Percentiles rank a stretch among this genome's conserved stretches.
phyloP scores from a whole-genome alignment of 92 coral and sea anemone genomes.

The Bergia sp. region DNA sequence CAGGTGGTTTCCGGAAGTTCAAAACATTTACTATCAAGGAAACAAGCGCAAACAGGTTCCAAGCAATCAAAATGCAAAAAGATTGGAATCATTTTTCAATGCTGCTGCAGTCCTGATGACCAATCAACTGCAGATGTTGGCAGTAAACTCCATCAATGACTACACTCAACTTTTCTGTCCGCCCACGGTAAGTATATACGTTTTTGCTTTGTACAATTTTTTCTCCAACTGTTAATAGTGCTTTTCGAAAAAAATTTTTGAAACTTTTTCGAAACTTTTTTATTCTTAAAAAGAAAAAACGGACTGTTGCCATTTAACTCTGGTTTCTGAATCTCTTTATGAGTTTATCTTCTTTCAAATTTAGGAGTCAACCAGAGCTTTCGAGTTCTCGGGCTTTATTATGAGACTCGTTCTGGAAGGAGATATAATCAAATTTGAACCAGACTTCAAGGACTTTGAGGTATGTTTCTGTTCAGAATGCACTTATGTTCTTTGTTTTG shows the following conservation, averaged over 20 bases:
- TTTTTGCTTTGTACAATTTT: not conserved
- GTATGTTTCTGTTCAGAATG: constrained; percentile 36
- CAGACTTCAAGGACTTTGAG: constrained; percentile 98
- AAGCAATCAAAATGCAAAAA: constrained; percentile 95
- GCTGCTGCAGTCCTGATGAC: constrained; percentile 99
- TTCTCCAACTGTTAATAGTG: not conserved
- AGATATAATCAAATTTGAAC: constrained; percentile 94
- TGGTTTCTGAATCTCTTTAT: not conserved
- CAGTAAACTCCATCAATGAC: constrained; percentile 85
- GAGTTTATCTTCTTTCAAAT: not conserved
- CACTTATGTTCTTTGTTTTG: not conserved
- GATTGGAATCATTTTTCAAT: constrained; percentile 95
- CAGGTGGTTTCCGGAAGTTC: constrained; percentile 99
- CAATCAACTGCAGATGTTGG: constrained; percentile 94
- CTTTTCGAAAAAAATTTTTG: too few relatives aligned
- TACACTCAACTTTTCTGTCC: constrained; percentile 96
- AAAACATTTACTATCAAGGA: constrained; percentile 98
- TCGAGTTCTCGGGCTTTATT: constrained; percentile 95
- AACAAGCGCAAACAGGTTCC: constrained; percentile 99
- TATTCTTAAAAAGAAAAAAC: too few relatives aligned
- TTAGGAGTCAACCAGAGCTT: constrained; percentile 89
- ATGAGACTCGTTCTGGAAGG: constrained; percentile 98
- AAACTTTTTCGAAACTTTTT: too few relatives aligned
- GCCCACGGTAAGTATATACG: constrained; percentile 68
- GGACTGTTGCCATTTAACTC: not conserved